Evolutionary conservation across 2,113 vertebrate genomes (phyloP).

Genomic region (cat (Felis catus)): F.catus_Fca126_mat1.0 CM031419.1:126846501-126847000

Average conservation of each 20-base stretch:
- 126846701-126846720: not conserved
- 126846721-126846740: not conserved
- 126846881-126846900: not conserved
- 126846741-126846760: not conserved
- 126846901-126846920: not conserved
- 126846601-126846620: too few species aligned
- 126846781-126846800: not conserved
- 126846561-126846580: too few species aligned
- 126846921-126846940: not conserved
- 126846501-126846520: too few species aligned
- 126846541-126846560: too few species aligned
- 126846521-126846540: too few species aligned
- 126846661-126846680: too few species aligned
- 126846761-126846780: not conserved
- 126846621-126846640: too few species aligned
- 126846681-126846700: not conserved
- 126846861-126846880: not conserved
- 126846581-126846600: too few species aligned
- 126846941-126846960: not conserved
- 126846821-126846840: not conserved
- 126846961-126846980: not conserved
- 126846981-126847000: not conserved
- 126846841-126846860: not conserved
- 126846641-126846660: too few species aligned
- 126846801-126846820: not conserved